Evolutionary conservation across 2,888 invertebrate species (phyloP).

Genomic region (Polymixis flavicincta): DNA sequence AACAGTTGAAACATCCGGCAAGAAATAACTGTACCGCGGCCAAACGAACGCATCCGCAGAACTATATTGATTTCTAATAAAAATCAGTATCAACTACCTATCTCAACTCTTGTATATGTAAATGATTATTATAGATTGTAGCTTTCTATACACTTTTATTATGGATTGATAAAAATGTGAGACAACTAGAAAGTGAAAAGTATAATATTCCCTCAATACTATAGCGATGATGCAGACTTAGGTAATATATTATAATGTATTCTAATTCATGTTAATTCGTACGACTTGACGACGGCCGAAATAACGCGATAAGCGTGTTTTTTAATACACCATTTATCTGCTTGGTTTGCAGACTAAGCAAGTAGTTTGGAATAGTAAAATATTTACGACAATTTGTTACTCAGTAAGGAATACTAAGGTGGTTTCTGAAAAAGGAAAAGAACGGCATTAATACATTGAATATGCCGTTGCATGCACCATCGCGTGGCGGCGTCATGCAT

Average conservation of each 20-base stretch:
- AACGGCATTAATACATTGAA: slow-evolving; percentile 62
- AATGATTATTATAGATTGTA: slow-evolving; percentile 34
- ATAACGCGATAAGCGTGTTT: slow-evolving; percentile 35
- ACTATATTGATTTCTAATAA: slow-evolving; percentile 59
- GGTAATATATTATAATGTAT: slow-evolving; percentile 62
- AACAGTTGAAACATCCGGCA: slow-evolving; percentile 71
- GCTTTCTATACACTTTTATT: slow-evolving; percentile 58
- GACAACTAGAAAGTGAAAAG: slow-evolving; percentile 55
- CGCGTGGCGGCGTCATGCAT: slow-evolving; percentile 47
- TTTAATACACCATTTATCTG: slow-evolving; percentile 32
- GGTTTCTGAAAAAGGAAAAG: slow-evolving; percentile 60
- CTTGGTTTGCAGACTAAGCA: slow-evolving; percentile 22
- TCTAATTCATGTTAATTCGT: slow-evolving; percentile 60
- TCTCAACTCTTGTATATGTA: slow-evolving; percentile 24
- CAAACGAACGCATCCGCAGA: slow-evolving; percentile 43
- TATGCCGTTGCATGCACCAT: slow-evolving; percentile 60
- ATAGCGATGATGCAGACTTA: slow-evolving; percentile 53
- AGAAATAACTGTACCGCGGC: slow-evolving; percentile 61
- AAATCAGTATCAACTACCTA: slow-evolving; percentile 18
- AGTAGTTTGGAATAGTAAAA: slow-evolving; percentile 4
- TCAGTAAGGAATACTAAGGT: slow-evolving; percentile 30
- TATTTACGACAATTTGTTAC: slow-evolving; percentile 8
- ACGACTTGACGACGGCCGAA: slow-evolving; percentile 23
- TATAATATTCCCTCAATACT: slow-evolving; percentile 53
- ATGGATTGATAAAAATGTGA: slow-evolving; percentile 48